These are phyloP conservation scores for Macrosoma leucophasiata DNA, from an alignment of 2,888 invertebrate genomes.

Conservation along the genomic window DNA sequence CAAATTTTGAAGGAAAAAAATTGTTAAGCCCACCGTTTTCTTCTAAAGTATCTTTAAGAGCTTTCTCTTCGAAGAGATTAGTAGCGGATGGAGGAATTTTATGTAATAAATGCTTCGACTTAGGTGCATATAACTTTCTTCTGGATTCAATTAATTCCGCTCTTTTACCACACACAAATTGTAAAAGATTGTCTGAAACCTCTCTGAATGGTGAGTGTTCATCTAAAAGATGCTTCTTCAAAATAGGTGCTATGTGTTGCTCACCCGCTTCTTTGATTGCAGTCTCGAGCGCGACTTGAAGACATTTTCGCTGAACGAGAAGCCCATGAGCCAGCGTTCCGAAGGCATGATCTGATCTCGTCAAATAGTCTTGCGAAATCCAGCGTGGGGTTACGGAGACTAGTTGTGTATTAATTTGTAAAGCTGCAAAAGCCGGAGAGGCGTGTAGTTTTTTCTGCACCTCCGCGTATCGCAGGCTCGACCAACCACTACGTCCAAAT, in stretches of 20 bases:
- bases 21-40: constrained; percentile 13
- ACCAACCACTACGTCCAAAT: constrained; percentile 2
- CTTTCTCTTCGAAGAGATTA: not conserved
- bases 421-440: constrained; percentile 1
- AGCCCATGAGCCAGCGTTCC: constrained; percentile 6
- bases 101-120: too few species aligned
- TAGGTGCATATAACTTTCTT: too few species aligned
- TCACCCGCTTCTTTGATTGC: constrained; percentile 1
- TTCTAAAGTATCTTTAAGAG: constrained; percentile 1
- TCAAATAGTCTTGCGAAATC: not conserved
- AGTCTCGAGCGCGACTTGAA: constrained; percentile 4
- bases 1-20: too few species aligned
- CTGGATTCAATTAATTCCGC: too few species aligned
- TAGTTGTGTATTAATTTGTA: constrained; percentile 3
- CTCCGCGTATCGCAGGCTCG: not conserved
- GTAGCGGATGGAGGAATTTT: not conserved
- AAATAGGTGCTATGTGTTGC: constrained; percentile 7
- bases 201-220: not conserved
- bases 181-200: constrained; percentile 1
- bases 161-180: too few species aligned
- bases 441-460: constrained; percentile 4
- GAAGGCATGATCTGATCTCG: constrained; percentile 8
- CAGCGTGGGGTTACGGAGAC: constrained; percentile 3
- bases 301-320: constrained; percentile 7
- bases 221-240: constrained; percentile 3